Percentiles rank a stretch among this genome's conserved stretches.
phyloP scores from a whole-genome alignment of 2,797 vertebrate genomes.

The Leuciscus waleckii region DNA sequence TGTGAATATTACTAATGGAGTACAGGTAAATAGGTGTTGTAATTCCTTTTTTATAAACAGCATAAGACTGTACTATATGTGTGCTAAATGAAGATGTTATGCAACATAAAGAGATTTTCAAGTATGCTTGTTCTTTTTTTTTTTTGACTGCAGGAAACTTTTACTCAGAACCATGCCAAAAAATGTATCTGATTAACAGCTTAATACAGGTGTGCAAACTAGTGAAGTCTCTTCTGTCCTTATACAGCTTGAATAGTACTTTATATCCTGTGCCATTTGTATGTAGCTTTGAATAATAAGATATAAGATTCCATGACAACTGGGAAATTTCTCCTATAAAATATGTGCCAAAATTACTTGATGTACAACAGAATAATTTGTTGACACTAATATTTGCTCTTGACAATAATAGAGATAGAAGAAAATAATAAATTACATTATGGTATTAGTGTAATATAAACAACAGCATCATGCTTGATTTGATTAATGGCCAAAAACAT shows the following conservation, averaged over 20 bases:
- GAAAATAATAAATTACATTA: neutral
- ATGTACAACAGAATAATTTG: neutral
- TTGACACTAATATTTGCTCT: neutral
- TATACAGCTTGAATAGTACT: neutral
- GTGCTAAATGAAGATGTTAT: neutral
- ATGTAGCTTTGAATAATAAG: neutral
- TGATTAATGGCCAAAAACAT: constrained; percentile 9
- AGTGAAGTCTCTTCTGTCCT: neutral
- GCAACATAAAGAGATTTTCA: neutral
- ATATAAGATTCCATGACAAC: neutral
- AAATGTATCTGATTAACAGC: neutral
- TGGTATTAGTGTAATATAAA: neutral
- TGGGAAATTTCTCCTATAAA: neutral
- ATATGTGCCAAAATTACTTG: neutral
- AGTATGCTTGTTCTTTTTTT: neutral
- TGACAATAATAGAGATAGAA: neutral
- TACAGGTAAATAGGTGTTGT: neutral
- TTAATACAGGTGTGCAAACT: neutral
- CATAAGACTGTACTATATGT: neutral
- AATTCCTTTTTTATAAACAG: neutral
- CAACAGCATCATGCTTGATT: neutral
- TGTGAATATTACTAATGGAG: constrained; percentile 30
- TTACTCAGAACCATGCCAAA: neutral
- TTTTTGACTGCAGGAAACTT: neutral
- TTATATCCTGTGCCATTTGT: neutral